Evolutionary conservation across 2,888 invertebrate genomes (phyloP).

Genomic region (Melanchra persicariae): DNA sequence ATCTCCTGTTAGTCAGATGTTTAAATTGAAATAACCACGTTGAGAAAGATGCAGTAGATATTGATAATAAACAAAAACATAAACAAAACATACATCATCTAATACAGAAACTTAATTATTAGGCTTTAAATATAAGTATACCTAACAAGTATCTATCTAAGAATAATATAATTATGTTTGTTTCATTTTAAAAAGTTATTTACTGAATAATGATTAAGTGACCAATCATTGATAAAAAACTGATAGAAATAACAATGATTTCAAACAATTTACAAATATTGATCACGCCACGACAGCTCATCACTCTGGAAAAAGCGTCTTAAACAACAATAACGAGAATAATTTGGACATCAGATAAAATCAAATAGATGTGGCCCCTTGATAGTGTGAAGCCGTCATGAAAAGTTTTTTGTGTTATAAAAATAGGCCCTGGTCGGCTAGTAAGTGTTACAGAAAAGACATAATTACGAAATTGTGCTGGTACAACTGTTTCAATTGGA

Average conservation of each 20-base stretch:
- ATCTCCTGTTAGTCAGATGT: slow-evolving; percentile 11
- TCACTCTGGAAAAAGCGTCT: neutral
- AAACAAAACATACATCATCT: slow-evolving; percentile 53
- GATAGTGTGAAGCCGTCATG: slow-evolving; percentile 71
- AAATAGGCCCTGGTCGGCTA: slow-evolving; percentile 82
- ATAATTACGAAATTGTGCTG: slow-evolving; percentile 85
- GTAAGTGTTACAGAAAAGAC: slow-evolving; percentile 83
- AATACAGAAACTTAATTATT: neutral
- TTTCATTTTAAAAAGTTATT: neutral
- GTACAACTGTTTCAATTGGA: slow-evolving; percentile 87
- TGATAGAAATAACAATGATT: neutral
- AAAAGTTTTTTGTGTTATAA: slow-evolving; percentile 75
- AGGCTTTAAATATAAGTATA: neutral
- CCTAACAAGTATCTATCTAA: neutral
- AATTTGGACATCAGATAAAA: slow-evolving; percentile 48
- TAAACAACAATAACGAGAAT: slow-evolving; percentile 17
- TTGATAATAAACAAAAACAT: slow-evolving; percentile 63
- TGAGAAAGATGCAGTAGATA: slow-evolving; percentile 14
- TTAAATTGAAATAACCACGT: slow-evolving; percentile 27
- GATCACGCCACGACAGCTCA: neutral
- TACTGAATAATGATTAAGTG: neutral
- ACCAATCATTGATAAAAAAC: neutral
- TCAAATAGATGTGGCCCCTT: slow-evolving; percentile 61
- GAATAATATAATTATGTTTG: neutral
- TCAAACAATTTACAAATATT: slow-evolving; percentile 36